phyloP scores from a whole-genome alignment of 2,797 vertebrate genomes.

The Acanthurus tractus region DNA sequence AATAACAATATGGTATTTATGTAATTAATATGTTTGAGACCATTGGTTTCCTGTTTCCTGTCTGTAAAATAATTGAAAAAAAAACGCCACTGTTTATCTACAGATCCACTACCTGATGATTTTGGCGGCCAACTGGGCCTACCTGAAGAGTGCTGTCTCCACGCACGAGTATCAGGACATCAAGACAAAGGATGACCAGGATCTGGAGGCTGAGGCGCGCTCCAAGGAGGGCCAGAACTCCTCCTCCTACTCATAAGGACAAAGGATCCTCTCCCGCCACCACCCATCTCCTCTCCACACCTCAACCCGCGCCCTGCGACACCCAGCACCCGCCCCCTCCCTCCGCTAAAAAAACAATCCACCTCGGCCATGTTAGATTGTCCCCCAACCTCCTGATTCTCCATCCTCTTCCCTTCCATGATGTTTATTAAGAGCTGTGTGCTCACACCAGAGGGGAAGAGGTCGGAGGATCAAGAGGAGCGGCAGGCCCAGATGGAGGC shows the following conservation, averaged over 20 bases:
- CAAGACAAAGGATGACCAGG: slow-evolving; percentile 99
- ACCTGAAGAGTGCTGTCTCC: slow-evolving; percentile 97
- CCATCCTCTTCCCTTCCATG: slow-evolving; percentile 68
- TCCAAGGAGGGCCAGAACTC: slow-evolving; percentile 99
- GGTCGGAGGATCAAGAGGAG: slow-evolving; percentile 65
- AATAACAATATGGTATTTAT: no score
- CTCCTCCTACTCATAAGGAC: slow-evolving; percentile 97
- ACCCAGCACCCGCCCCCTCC: slow-evolving; percentile 63
- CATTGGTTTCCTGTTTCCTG: neutral
- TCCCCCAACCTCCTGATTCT: slow-evolving; percentile 65
- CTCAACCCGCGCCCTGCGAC: slow-evolving; percentile 50
- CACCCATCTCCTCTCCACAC: slow-evolving; percentile 55
- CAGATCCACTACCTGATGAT: slow-evolving; percentile 99
- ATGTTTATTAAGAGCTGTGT: slow-evolving; percentile 41
- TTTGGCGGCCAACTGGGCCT: slow-evolving; percentile 98
- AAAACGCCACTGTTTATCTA: slow-evolving; percentile 67
- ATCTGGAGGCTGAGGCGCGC: slow-evolving; percentile 96
- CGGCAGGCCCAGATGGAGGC: slow-evolving; percentile 62
- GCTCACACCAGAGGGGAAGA: slow-evolving; percentile 59
- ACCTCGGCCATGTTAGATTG: slow-evolving; percentile 71
- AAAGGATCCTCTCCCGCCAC: slow-evolving; percentile 53
- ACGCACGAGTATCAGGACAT: slow-evolving; percentile 98
- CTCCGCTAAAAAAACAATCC: slow-evolving; percentile 62
- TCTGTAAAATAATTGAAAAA: neutral
- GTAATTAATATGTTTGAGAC: neutral